Evolutionary conservation across 2,888 invertebrate genomes (phyloP).

Genomic region (Seira ritae): DNA sequence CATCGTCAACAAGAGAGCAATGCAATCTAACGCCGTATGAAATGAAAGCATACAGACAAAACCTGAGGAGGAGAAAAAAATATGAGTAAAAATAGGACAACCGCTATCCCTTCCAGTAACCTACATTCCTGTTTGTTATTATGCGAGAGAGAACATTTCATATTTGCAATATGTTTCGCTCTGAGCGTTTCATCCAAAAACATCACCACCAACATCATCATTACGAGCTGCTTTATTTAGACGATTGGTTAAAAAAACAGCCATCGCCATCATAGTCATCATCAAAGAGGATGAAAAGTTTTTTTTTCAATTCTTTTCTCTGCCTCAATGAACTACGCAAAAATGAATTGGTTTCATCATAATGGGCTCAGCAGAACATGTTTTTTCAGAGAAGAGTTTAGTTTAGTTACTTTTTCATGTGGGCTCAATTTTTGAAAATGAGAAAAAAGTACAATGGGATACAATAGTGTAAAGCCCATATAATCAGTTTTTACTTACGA

Average conservation of each 20-base stretch:
- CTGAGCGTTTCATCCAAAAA: not conserved
- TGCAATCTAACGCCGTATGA: not conserved
- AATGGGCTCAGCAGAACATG: not conserved
- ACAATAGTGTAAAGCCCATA: not conserved
- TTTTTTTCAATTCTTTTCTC: not conserved
- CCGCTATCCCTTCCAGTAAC: slow-evolving; percentile 74
- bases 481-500: not conserved
- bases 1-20: not conserved
- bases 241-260: not conserved
- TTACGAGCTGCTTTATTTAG: not conserved
- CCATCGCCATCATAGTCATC: too few relatives aligned
- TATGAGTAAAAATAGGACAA: slow-evolving; percentile 72
- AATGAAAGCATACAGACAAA: slow-evolving; percentile 7
- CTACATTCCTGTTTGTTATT: slow-evolving; percentile 61
- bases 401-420: not conserved
- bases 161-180: slow-evolving; percentile 28
- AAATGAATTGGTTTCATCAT: not conserved
- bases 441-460: not conserved
- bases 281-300: not conserved
- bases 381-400: not conserved
- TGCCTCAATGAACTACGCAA: too few relatives aligned
- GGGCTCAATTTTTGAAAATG: slow-evolving; percentile 18
- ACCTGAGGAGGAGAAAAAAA: slow-evolving; percentile 57
- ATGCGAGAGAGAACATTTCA: slow-evolving; percentile 12
- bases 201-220: not conserved